Conservation (phyloP, 2,113 vertebrate species). For the Willisornis vidua region DNA sequence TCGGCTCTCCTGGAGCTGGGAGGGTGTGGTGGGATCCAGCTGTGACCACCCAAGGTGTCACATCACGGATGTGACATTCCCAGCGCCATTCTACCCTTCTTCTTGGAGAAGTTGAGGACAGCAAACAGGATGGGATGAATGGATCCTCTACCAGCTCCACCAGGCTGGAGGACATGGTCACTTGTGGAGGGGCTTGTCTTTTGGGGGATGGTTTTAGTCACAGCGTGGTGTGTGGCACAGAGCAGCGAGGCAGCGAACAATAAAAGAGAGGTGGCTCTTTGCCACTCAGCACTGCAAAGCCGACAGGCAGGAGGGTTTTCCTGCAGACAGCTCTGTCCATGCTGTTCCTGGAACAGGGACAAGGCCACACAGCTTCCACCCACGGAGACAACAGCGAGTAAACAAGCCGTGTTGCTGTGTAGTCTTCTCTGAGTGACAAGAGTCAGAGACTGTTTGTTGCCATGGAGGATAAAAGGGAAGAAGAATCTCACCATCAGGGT, state of each 20-base stretch:
- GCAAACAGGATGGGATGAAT: neutral
- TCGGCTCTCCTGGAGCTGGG: neutral
- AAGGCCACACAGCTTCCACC: constrained; percentile 68
- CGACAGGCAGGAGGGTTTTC: constrained; percentile 22
- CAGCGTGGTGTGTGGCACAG: constrained; percentile 58
- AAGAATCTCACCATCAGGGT: neutral
- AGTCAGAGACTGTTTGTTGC: neutral
- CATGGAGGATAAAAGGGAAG: neutral
- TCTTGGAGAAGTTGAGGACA: accelerated
- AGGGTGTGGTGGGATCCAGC: neutral
- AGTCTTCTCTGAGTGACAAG: neutral
- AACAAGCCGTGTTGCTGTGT: constrained; percentile 30
- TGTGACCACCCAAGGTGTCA: neutral
- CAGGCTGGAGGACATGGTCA: neutral
- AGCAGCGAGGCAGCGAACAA: constrained; percentile 27
- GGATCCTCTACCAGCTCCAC: neutral
- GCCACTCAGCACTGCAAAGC: constrained; percentile 8
- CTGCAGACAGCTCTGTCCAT: constrained; percentile 20
- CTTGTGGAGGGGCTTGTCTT: neutral
- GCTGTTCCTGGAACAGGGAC: constrained; percentile 45
- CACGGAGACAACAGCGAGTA: neutral
- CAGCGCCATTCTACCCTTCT: accelerated
- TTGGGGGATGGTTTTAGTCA: neutral
- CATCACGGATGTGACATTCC: accelerated
- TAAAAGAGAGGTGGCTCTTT: constrained; percentile 47